Evolutionary conservation across 1,140 invertebrate genomes (phyloP), one percentile per base, ranked within the genome.

Genomic region (Patella vulgata): DNA sequence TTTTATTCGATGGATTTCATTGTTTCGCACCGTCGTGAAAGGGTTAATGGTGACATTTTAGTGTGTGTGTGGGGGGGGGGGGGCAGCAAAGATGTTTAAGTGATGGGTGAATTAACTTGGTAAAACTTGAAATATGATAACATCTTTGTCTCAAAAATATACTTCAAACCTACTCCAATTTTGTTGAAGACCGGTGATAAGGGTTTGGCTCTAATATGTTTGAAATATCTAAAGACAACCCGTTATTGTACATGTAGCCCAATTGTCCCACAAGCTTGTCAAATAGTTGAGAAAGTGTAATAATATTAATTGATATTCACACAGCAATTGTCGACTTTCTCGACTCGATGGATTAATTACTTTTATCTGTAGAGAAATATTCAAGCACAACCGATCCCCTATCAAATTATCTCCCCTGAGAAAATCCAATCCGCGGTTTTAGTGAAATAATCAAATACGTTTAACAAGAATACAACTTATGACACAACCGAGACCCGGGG

Each of bases 401-500:
- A 19, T 23, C 9, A 44, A n/a, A 19, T 44, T n/a, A 44, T 23
- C 6, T 44, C 42, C 42, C 23, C n/a, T 6, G 42, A 23, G 42
- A 44, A 23, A 44, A 6, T 8, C n/a, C n/a, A 44, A 44, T 44
- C 42, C 42, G 42, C n/a, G 42, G 23, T 44, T 44, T 44, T 44
- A 44, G 42, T 23, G 42, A 44, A 44, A 44, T 44, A 44, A 44
- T 44, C 42, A 44, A 44, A 44, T 6, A 23, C 42, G 23, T 44
- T 44, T 44, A 44, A 23, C 42, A 23, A 44, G 42, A 44, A 23
- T 44, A n/a, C 42, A 36, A 31, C 48, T 61, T 61, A 61, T 52
- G 48, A 52, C 59, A 53, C 39, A 61, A 53, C 44, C 19, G 59
- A 61, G 59, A 53, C 48, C 39, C 12, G 21, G n/a, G 28, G 27